Evolutionary conservation across 1,140 invertebrate genomes (phyloP).

Genomic region (Phymastichus coffea): DNA sequence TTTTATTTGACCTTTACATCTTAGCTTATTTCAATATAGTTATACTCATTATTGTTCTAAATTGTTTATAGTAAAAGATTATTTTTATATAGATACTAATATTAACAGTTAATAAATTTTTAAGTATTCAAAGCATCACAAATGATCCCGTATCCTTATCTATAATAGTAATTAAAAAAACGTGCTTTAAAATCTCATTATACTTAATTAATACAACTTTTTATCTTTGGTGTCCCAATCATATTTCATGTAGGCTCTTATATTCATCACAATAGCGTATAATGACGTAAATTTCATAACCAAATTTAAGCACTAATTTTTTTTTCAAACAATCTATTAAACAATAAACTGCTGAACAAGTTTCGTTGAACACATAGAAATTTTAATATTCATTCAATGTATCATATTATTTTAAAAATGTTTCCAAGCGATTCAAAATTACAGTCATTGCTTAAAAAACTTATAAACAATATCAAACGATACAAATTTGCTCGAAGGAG

Average conservation of each 20-base stretch:
- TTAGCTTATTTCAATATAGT: not conserved
- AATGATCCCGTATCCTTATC: not conserved
- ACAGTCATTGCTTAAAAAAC: too few species aligned
- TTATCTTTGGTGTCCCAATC: not conserved
- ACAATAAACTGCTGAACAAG: too few species aligned
- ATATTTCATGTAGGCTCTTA: too few species aligned
- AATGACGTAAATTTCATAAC: too few species aligned
- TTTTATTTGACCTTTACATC: not conserved
- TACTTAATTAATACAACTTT: not conserved
- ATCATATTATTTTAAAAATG: too few species aligned
- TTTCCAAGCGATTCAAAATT: too few species aligned
- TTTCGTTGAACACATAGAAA: too few species aligned
- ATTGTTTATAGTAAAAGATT: not conserved
- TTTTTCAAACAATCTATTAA: not conserved
- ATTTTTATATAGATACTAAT: conserved; percentile 1
- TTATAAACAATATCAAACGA: not conserved
- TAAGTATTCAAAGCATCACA: conserved; percentile 12
- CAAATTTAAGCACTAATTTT: not conserved
- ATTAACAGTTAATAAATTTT: conserved; percentile 9
- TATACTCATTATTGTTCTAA: not conserved
- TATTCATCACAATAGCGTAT: too few species aligned
- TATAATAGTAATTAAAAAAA: not conserved
- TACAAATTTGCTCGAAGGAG: not conserved
- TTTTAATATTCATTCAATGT: too few species aligned
- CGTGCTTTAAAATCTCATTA: not conserved